Percentiles rank a stretch among this genome's conserved stretches.
phyloP scores from a whole-genome alignment of 1,140 invertebrate species.

The Pseudoatta argentina region DNA sequence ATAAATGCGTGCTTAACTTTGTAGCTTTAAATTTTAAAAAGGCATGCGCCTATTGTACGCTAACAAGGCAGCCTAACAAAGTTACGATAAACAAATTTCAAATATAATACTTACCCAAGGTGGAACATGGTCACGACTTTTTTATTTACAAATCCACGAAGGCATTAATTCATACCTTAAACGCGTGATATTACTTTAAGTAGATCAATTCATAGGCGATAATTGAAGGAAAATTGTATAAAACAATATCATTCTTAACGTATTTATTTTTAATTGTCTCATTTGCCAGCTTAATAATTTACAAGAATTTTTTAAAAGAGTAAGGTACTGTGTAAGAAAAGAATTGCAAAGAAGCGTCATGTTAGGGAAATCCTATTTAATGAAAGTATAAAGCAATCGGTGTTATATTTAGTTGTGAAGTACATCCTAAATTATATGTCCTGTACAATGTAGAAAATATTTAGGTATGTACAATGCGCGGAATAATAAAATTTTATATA shows the following conservation, averaged over 20 bases:
- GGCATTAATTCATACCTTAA: neutral
- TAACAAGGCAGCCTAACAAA: neutral
- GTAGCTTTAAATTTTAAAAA: neutral
- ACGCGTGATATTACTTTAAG: neutral
- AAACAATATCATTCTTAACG: slow-evolving; percentile 31
- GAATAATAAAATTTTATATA: slow-evolving; percentile 38
- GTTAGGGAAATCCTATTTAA: slow-evolving; percentile 35
- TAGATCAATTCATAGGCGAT: neutral
- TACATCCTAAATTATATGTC: slow-evolving; percentile 7
- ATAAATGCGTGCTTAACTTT: neutral
- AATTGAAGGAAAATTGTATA: slow-evolving; percentile 27
- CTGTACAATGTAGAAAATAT: slow-evolving; percentile 28
- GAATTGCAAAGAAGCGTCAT: slow-evolving; percentile 20
- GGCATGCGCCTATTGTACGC: neutral
- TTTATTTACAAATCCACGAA: slow-evolving; percentile 5
- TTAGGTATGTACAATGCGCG: slow-evolving; percentile 24
- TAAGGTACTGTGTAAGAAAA: neutral
- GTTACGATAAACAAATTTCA: neutral
- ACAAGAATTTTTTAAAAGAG: neutral
- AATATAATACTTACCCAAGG: slow-evolving; percentile 6
- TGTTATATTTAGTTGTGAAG: slow-evolving; percentile 31
- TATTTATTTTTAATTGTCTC: slow-evolving; percentile 39
- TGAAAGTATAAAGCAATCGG: slow-evolving; percentile 37
- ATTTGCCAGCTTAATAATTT: slow-evolving; percentile 21
- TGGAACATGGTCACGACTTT: neutral